Evolutionary conservation across 37 sponge, comb jelly and placozoan genomes (phyloP).

Genomic region (Spongilla lacustris): DNA sequence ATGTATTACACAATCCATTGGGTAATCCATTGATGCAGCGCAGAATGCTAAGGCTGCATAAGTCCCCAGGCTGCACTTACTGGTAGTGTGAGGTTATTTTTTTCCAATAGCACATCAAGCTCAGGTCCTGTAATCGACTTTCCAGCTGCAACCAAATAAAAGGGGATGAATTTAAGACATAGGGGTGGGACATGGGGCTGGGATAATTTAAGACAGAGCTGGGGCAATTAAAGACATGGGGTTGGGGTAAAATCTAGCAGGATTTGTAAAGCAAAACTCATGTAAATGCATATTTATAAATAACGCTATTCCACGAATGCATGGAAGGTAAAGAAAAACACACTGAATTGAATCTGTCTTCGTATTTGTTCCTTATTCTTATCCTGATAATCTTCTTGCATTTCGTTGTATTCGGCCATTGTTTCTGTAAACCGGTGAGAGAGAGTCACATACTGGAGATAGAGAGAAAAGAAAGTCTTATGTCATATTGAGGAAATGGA

Average conservation of each 20-base stretch:
- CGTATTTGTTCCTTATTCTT: conserved; percentile 73
- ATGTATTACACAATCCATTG: too few species aligned
- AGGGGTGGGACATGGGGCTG: too few species aligned
- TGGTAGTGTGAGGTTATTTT: neutral
- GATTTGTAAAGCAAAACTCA: too few species aligned
- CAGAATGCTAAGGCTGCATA: too few species aligned
- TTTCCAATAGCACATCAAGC: neutral
- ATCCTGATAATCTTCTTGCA: conserved; percentile 76
- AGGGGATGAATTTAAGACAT: too few species aligned
- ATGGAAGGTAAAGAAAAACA: too few species aligned
- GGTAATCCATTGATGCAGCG: too few species aligned
- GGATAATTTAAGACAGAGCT: too few species aligned
- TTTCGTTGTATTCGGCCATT: conserved; percentile 71
- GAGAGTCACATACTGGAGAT: conserved; percentile 40
- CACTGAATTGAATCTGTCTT: conserved; percentile 70
- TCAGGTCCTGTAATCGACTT: neutral
- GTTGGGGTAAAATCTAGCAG: neutral
- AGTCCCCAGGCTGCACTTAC: neutral
- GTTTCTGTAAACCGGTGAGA: conserved; percentile 49
- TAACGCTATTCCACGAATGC: neutral
- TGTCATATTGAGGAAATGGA: too few species aligned
- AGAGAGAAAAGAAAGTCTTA: neutral
- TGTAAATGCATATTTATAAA: too few species aligned
- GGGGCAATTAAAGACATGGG: too few species aligned
- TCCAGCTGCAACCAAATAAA: neutral